Evolutionary conservation across 2,888 invertebrate genomes (phyloP).

Genomic region (Phalangium opilio): DNA sequence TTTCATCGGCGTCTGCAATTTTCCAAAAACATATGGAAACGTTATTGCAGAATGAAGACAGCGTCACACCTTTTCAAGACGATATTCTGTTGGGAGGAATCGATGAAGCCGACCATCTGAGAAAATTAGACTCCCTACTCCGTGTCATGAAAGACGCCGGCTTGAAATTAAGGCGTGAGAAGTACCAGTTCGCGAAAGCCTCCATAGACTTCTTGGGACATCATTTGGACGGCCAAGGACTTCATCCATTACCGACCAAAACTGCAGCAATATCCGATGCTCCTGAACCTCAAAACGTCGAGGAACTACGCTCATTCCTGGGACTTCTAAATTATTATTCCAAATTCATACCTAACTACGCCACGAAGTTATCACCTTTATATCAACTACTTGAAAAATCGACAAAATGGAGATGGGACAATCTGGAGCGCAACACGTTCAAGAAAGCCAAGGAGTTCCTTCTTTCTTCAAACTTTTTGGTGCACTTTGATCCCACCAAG

Average conservation of each 20-base stretch:
- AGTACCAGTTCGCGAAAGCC: neutral
- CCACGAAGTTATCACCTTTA: constrained; percentile 20
- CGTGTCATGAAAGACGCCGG: too few relatives aligned
- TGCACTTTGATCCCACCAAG: constrained; percentile 25
- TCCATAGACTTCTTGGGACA: constrained; percentile 23
- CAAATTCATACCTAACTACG: constrained; percentile 22
- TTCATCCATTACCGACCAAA: constrained; percentile 19
- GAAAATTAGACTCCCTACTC: too few relatives aligned
- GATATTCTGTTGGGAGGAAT: neutral
- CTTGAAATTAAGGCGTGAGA: too few relatives aligned
- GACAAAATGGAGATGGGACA: constrained; percentile 16
- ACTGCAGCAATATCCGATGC: constrained; percentile 21
- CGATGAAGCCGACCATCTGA: too few relatives aligned
- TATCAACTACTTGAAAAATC: constrained; percentile 18
- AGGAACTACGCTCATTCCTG: constrained; percentile 22
- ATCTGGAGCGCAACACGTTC: constrained; percentile 17
- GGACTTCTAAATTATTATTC: constrained; percentile 24
- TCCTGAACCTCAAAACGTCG: constrained; percentile 21
- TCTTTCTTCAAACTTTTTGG: constrained; percentile 20
- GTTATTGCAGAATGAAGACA: neutral
- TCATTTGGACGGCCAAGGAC: constrained; percentile 19
- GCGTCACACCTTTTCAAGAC: too few relatives aligned
- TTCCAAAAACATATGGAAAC: constrained; percentile 5
- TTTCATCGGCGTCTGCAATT: constrained; percentile 2
- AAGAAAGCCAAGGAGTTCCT: constrained; percentile 20